A percentile compares a stretch with the other conserved stretches of the same genome.
phyloP scores from a whole-genome alignment of 2,888 invertebrate genomes.

The Anodontia alba region DNA sequence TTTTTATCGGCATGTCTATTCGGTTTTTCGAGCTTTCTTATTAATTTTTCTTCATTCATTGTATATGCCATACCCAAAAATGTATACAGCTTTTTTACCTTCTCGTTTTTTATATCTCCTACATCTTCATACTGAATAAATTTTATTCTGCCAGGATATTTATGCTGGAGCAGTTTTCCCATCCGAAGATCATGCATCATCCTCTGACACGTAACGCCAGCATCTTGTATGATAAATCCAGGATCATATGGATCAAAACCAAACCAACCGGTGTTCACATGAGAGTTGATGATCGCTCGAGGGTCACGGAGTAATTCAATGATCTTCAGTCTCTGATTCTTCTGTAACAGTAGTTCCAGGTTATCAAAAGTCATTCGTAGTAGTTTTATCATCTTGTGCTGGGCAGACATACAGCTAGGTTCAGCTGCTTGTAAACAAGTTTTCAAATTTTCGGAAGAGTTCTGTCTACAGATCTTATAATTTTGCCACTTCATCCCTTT shows the following conservation, averaged over 20 bases:
- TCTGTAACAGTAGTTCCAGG: neutral
- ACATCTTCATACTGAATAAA: slow-evolving; percentile 56
- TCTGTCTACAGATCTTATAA: neutral
- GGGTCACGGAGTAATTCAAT: neutral
- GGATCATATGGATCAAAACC: neutral
- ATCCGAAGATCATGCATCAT: slow-evolving; percentile 42
- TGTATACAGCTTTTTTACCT: slow-evolving; percentile 37
- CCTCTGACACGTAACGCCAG: slow-evolving; percentile 39
- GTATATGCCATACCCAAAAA: slow-evolving; percentile 48
- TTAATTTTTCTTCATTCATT: slow-evolving; percentile 4
- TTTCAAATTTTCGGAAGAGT: neutral
- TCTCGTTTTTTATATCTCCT: slow-evolving; percentile 22
- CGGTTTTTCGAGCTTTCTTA: neutral
- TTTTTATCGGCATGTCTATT: neutral
- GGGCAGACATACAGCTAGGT: neutral
- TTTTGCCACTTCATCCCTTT: neutral
- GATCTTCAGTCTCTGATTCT: neutral
- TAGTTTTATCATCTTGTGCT: neutral
- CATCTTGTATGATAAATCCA: neutral
- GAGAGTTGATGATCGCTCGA: neutral
- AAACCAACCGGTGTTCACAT: neutral
- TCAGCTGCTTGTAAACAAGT: neutral
- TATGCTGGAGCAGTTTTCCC: slow-evolving; percentile 25
- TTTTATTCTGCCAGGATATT: slow-evolving; percentile 45
- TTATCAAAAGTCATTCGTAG: neutral